Evolutionary conservation across 2,888 invertebrate species (phyloP), one percentile per base, ranked within the genome.

Genomic region (Stenichneumon culpator): DNA sequence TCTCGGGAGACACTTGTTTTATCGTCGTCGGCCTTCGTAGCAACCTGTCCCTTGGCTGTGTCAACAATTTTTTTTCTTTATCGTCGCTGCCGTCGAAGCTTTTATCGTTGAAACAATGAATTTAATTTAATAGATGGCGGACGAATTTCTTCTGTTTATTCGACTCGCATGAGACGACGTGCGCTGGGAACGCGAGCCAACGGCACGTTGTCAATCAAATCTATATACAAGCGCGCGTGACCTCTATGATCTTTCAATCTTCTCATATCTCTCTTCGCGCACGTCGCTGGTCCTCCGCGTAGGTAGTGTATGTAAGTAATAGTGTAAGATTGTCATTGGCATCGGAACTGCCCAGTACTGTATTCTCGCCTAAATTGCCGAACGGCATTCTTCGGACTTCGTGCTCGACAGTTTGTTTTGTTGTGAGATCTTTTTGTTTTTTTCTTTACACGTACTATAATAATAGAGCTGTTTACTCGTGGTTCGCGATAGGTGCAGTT

Each of bases 171-270:
- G 9, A 36, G 44, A 44, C 44, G 11, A 14, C 44, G 44, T 32
- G 60, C 14, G 60, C 25, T 60, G 54, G 19, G 28, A 60, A 60
- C 3, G 14, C 60, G 60, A 60, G 32, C 9, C 57, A 9, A 57
- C 22, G 60, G 25, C 73, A 16, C 25, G 60, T 60, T 74, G 60
- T 74, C 74, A 74, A 63, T 47, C 44, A 28, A 63, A 63, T 60
- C n/a, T n/a, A 63, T n/a, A 54, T 11, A 63, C 22, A 25, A 63
- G 44, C 44, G 74, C 74, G 74, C 78, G 78, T 69, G 78, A 69
- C 78, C 68, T 78, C 78, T 52, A 44, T 36, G 78, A 9, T 74
- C 44, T 65, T 54, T 60, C 65, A 32, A 68, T 68, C 52, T 68
- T 75, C 63, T 67, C 75, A 50, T 75, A 19, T 63, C 65, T 36